A percentile compares a stretch with the other conserved stretches of the same genome.
phyloP scores from a whole-genome alignment of 2,888 invertebrate species.

The Acrobeloides nanus region DNA sequence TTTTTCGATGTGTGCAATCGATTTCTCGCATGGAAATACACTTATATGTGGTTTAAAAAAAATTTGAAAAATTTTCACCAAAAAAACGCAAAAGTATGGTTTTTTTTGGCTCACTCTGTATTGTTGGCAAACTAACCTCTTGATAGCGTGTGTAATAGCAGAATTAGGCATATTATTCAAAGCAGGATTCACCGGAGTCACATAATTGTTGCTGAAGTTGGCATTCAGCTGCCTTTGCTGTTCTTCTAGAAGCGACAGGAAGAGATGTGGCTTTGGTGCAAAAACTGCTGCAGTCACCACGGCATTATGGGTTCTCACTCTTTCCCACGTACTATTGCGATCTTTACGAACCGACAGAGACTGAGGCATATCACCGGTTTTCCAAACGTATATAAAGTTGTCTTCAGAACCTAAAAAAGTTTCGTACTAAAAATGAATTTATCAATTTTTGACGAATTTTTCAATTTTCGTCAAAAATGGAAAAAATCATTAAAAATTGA shows the following conservation, averaged over 20 bases:
- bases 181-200: neutral
- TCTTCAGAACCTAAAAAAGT: conserved; percentile 28
- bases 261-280: conserved; percentile 84
- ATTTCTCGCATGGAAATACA: too few relatives aligned
- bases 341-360: conserved; percentile 68
- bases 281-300: conserved; percentile 93
- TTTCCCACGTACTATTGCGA: conserved; percentile 86
- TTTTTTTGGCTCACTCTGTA: too few relatives aligned
- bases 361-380: conserved; percentile 61
- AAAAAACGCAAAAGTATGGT: too few relatives aligned
- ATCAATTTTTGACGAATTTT: neutral
- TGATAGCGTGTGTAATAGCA: neutral
- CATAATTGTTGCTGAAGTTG: neutral
- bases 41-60: too few relatives aligned
- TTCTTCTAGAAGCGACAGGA: conserved; percentile 26
- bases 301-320: conserved; percentile 25
- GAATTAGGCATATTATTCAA: neutral
- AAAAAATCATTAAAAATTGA: conserved; percentile 6
- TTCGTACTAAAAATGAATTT: neutral
- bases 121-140: conserved; percentile 5
- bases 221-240: too few relatives aligned
- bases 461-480: conserved; percentile 4
- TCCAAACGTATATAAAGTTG: conserved; percentile 77
- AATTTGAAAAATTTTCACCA: too few relatives aligned
- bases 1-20: too few relatives aligned